These are phyloP conservation scores for Progne subis DNA, from an alignment of 2,113 vertebrate species.

Conservation along the genomic window DNA sequence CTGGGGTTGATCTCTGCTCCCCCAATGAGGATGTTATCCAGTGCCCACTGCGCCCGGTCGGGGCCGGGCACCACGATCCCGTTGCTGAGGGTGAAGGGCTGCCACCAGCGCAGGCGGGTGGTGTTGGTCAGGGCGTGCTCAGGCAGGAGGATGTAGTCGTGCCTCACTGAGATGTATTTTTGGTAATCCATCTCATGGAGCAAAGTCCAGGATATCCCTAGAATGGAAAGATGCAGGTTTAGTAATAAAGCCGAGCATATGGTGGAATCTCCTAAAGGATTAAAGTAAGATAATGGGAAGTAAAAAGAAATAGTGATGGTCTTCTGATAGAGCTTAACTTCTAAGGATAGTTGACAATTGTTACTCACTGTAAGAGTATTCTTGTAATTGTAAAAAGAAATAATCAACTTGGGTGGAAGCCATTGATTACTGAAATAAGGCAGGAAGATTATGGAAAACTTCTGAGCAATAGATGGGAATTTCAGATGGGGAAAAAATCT, in stretches of 20 bases:
- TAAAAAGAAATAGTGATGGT: not conserved
- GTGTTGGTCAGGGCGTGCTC: conserved; percentile 90
- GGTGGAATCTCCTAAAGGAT: not conserved
- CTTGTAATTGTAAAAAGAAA: not conserved
- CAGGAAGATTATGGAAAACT: not conserved
- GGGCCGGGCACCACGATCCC: conserved; percentile 84
- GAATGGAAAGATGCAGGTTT: not conserved
- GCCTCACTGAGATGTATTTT: conserved; percentile 92
- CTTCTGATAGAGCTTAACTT: not conserved
- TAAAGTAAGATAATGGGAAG: not conserved
- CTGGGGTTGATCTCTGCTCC: conserved; percentile 98
- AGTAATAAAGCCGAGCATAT: not conserved
- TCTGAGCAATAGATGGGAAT: not conserved
- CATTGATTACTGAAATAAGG: not conserved
- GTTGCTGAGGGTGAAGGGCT: conserved; percentile 87
- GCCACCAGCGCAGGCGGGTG: conserved; percentile 97
- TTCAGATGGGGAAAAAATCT: not conserved
- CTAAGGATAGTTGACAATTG: not conserved
- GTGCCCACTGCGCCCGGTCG: conserved; percentile 94
- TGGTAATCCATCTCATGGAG: conserved; percentile 99
- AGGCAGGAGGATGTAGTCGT: conserved; percentile 93
- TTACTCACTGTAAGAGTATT: not conserved
- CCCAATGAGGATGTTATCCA: conserved; percentile 95
- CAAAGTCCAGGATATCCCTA: conserved; percentile 94
- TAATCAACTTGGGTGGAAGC: not conserved